Percentiles rank a stretch among this genome's conserved stretches.
Conservation (phyloP, 2,888 invertebrate species). For the Eremobia ochroleuca region DNA sequence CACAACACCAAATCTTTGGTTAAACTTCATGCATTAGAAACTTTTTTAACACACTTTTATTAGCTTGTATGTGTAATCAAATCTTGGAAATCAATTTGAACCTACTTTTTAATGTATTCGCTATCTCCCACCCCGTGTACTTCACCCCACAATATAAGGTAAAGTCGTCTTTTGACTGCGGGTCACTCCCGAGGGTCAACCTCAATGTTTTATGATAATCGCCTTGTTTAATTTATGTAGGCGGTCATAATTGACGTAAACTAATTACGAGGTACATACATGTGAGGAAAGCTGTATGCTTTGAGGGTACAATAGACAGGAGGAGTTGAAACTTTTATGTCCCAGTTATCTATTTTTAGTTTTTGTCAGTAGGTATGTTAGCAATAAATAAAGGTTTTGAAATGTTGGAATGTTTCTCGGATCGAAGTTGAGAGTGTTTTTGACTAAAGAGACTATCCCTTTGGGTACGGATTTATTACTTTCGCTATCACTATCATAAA, state of each 20-base stretch:
- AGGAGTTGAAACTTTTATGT: conserved; percentile 21
- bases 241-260: conserved; percentile 73
- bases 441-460: too few species aligned
- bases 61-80: background rate
- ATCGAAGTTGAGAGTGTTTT: background rate
- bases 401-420: background rate
- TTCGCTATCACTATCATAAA: too few species aligned
- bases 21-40: background rate
- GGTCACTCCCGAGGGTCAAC: conserved; percentile 79
- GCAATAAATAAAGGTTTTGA: background rate
- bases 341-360: background rate
- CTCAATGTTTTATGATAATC: conserved; percentile 83
- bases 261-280: conserved; percentile 66
- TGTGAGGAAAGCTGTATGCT: conserved; percentile 49
- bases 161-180: conserved; percentile 78
- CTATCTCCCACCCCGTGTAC: conserved; percentile 49
- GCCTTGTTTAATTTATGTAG: conserved; percentile 81
- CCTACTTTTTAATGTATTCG: background rate
- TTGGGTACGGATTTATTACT: too few species aligned
- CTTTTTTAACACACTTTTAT: background rate
- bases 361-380: background rate
- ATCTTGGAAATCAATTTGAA: background rate
- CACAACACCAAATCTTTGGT: background rate
- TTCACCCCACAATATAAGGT: conserved; percentile 67
- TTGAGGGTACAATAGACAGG: conserved; percentile 21